Base-by-base conservation (phyloP, 2,113 vertebrate species). In the Mirza zaza region DNA sequence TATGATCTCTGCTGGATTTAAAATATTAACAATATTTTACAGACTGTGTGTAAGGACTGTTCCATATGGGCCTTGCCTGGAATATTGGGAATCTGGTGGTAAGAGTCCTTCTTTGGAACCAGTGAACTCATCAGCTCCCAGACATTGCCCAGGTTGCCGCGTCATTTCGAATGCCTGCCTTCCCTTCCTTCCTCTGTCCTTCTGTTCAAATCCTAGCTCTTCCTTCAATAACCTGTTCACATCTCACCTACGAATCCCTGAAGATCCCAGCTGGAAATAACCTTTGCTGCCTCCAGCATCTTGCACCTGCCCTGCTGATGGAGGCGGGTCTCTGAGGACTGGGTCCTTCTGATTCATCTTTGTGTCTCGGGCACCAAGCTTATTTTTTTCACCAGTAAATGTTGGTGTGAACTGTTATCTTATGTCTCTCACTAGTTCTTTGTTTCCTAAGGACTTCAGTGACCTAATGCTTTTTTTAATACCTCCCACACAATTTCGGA, bases 1-100 rank as follows among this genome's bases (percentile, higher is more conserved):
- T 77, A 29, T 57, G 79, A 70, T 57, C 96, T 91, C 61, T 94
- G 32, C 67, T 25, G 29, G 63, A 85, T 45, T 89, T 83, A 89
- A 93, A 48, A 76, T 75, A 48, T 11, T 12, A 34, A 50, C 61
- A 20, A 14, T 55, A 18, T 67, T 84, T 87, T 57, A 18, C 7
- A 67, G 73, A 48, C 39, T 1, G 0, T 67, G 15, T 1, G 1
- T 52, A 81, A 63, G 23, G 42, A 29, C 6, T 50, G 13, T 42
- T 45, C 7, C 8, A 2, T 52, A 15, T 17, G n/a, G 39, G 39
- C 23, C 23, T 34, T 88, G 65, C 4, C 65, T 84, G 77, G 32
- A 55, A 14, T n/a, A 6, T 4, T 25, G 81, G 73, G 67, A 67
- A 32, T 45, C 71, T 71, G 45, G 7, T 7, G 36, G 45, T 29